phyloP scores from a whole-genome alignment of 1,140 invertebrate genomes.

The Drosophila nannoptera region DNA sequence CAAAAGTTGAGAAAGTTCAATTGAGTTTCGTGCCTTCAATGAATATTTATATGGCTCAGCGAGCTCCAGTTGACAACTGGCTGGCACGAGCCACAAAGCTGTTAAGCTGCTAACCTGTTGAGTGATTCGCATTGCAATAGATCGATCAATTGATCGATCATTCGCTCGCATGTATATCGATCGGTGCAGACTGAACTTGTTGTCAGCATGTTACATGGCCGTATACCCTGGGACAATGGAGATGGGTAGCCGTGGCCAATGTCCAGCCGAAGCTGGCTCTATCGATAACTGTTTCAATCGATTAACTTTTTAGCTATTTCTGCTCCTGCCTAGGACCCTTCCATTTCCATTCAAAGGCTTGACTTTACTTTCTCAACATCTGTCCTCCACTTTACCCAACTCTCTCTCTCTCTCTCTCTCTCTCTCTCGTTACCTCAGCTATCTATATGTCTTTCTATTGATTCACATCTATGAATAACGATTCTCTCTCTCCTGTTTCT shows the following conservation, averaged over 20 bases:
- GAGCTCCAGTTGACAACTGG: constrained; percentile 35
- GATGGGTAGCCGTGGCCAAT: too few relatives aligned
- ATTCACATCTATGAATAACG: too few relatives aligned
- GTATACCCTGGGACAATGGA: background rate
- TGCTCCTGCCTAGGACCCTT: too few relatives aligned
- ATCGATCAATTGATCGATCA: constrained; percentile 31
- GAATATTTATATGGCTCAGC: constrained; percentile 35
- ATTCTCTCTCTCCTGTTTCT: too few relatives aligned
- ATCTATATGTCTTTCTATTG: background rate
- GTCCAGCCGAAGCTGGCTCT: too few relatives aligned
- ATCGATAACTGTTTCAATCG: too few relatives aligned
- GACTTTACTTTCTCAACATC: background rate
- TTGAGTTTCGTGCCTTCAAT: constrained; percentile 22
- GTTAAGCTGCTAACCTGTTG: constrained; percentile 4
- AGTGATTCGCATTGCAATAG: constrained; percentile 20
- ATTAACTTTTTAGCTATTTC: too few relatives aligned
- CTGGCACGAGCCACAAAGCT: constrained; percentile 28
- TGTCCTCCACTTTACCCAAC: background rate
- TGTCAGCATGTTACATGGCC: background rate
- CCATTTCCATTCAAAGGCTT: too few relatives aligned
- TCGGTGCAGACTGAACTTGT: background rate
- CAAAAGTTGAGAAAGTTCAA: constrained; percentile 25
- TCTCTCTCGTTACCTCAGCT: background rate
- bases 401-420: background rate
- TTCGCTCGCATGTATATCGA: constrained; percentile 29